Conservation (phyloP, 2,797 vertebrate genomes). For the Smutsia gigantea region DNA sequence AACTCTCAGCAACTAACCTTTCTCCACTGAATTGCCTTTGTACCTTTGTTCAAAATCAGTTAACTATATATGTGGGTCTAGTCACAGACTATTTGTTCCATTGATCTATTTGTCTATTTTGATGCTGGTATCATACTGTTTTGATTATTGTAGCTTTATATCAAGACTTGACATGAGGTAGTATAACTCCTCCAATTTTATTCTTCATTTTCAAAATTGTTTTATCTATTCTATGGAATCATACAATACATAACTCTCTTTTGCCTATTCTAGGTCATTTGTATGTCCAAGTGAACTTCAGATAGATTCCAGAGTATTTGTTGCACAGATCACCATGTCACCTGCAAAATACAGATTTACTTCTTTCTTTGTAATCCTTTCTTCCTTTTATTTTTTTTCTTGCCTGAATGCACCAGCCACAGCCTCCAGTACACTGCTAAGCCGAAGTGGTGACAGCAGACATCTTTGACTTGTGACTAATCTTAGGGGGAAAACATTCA, state of each 20-base stretch:
- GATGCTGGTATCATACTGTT: not conserved
- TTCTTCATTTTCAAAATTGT: not conserved
- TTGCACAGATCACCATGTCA: not conserved
- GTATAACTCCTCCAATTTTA: not conserved
- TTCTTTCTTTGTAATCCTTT: not conserved
- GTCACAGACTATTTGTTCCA: not conserved
- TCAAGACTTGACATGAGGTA: not conserved
- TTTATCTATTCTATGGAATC: not conserved
- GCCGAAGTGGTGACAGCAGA: not conserved
- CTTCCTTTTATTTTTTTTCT: not conserved
- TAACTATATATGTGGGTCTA: not conserved
- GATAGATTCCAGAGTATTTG: not conserved
- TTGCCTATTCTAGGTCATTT: not conserved
- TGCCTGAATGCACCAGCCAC: not conserved
- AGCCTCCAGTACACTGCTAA: not conserved
- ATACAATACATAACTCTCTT: no score
- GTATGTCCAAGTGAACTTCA: not conserved
- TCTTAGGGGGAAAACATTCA: not conserved
- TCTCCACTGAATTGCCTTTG: not conserved
- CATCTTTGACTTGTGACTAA: not conserved
- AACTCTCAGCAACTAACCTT: not conserved
- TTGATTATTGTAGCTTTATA: no score
- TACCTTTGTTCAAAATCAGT: not conserved
- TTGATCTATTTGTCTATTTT: not conserved
- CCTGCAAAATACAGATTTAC: not conserved